These are phyloP conservation scores for Bombus waltoni DNA, from an alignment of 1,140 invertebrate species.

Conservation along the genomic window DNA sequence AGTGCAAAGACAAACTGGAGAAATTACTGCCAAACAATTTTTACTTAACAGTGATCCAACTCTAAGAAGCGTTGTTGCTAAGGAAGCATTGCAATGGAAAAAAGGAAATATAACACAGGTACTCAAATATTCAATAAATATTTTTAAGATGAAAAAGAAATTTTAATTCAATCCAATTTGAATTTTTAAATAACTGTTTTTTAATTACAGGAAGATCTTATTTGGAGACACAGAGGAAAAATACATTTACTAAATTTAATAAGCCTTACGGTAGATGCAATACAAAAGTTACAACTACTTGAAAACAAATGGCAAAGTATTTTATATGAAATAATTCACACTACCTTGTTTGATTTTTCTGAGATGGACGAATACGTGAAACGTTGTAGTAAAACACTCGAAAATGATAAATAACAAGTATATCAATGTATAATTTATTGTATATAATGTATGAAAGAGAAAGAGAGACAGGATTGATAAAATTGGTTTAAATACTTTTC, in stretches of 20 bases:
- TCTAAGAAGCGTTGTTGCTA: constrained; percentile 90
- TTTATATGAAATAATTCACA: constrained; percentile 88
- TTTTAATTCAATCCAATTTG: neutral
- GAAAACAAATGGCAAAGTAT: constrained; percentile 89
- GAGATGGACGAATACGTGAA: constrained; percentile 91
- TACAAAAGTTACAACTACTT: constrained; percentile 88
- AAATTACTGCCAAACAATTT: constrained; percentile 87
- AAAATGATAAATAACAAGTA: constrained; percentile 64
- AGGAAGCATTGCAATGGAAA: constrained; percentile 93
- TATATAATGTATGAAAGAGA: neutral
- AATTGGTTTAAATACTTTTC: neutral
- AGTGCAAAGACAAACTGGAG: constrained; percentile 78
- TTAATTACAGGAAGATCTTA: constrained; percentile 86
- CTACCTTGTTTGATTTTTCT: constrained; percentile 89
- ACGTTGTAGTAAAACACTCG: constrained; percentile 71
- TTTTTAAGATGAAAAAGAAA: neutral
- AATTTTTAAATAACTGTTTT: neutral
- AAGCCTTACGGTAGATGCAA: constrained; percentile 88
- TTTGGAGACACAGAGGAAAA: constrained; percentile 88
- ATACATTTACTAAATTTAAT: constrained; percentile 87
- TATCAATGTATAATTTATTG: neutral
- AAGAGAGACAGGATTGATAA: neutral
- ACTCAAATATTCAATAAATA: constrained; percentile 16
- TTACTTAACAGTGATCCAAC: constrained; percentile 89
- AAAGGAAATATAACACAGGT: constrained; percentile 86